Base-by-base conservation (phyloP, 2,888 invertebrate genomes). In the Troilus luridus region DNA sequence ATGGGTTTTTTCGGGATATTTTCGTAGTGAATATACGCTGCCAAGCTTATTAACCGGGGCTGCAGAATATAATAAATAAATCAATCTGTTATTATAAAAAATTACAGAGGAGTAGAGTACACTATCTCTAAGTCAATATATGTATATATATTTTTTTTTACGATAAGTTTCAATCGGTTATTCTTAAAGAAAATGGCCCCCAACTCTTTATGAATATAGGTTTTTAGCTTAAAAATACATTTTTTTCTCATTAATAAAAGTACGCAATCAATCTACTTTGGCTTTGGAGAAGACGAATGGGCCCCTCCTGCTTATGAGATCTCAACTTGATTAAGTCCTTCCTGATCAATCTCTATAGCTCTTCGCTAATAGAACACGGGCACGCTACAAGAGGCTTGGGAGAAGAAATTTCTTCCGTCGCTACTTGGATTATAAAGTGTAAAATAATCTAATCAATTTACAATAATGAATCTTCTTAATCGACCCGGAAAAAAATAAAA, bases 301-400 rank as follows among this genome's bases (percentile, higher is more conserved):
- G 21, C 64, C 17, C 72, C 27, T 11, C 72, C 72, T 72, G 27
- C 72, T 72, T 72, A 72, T 72, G 72, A 72, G 72, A 27, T 27
- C 72, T 72, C 72, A 72, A 72, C 72, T 72, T 72, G 72, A 72
- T 72, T 72, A 72, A 72, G 72, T 6, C 72, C 27, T 72, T 72
- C 72, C 72, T 72, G 72, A 72, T 72, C 72, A 72, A 72, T 72
- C 72, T 72, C 72, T 72, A 72, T 72, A 27, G 72, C 72, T 72
- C 72, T 27, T 72, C 27, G 27, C 14, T 72, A 72, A 72, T 72
- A 72, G 72, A 72, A 72, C 72, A 72, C 10, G 72, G 27, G 72
- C 72, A 72, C 72, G 72, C 72, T 72, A 72, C 27, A 72, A 5
- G 72, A 19, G 14, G 64, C n/a, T 41, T 1, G 41, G 41, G 5